Evolutionary conservation across 2,113 vertebrate species (phyloP).

Genomic region (Nothoprocta pentlandii): DNA sequence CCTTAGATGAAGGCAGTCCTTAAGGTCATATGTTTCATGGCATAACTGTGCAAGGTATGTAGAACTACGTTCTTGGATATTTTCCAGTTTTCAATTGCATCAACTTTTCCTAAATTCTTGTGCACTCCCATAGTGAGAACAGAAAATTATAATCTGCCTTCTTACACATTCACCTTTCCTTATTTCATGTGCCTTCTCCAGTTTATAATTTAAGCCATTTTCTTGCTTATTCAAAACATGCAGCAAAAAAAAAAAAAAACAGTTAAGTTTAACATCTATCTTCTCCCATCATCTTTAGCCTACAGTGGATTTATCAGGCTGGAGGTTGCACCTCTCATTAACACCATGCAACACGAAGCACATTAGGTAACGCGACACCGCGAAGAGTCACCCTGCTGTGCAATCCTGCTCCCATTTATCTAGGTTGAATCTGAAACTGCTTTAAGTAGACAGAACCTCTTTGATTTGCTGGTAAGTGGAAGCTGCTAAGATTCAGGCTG

Average conservation of each 20-base stretch:
- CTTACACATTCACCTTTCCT: not conserved
- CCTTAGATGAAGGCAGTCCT: not conserved
- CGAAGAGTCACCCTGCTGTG: not conserved
- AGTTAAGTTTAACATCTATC: not conserved
- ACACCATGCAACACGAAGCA: not conserved
- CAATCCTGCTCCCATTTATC: not conserved
- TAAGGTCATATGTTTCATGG: not conserved
- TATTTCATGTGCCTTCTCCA: not conserved
- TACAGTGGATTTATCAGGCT: not conserved
- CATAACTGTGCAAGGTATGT: not conserved
- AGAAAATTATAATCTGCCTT: not conserved
- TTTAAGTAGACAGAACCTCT: not conserved
- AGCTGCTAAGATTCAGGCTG: not conserved
- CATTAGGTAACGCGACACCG: not conserved
- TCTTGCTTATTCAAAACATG: not conserved
- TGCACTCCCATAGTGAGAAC: not conserved
- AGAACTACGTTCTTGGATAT: not conserved
- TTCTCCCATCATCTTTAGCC: not conserved
- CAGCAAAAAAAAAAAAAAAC: not conserved
- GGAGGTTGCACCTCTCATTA: not conserved
- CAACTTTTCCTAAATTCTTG: not conserved
- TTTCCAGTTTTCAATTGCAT: not conserved
- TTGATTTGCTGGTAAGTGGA: not conserved
- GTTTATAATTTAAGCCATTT: not conserved
- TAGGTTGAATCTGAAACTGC: not conserved